These are phyloP conservation scores for Lepidurus arcticus DNA, from an alignment of 1,140 invertebrate species.

Conservation along the genomic window DNA sequence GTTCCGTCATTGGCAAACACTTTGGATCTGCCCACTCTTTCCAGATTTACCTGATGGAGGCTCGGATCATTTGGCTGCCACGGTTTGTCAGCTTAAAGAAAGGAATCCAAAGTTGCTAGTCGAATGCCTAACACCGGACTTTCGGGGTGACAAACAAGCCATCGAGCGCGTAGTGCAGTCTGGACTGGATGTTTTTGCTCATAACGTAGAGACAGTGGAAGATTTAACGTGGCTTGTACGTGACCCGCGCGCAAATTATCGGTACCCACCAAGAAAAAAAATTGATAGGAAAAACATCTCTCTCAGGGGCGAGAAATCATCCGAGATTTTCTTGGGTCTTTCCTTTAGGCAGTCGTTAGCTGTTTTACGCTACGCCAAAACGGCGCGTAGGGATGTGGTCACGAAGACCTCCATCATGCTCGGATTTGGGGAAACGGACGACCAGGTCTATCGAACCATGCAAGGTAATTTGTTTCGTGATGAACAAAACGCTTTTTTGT, in stretches of 20 bases:
- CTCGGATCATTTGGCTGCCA: conserved; percentile 82
- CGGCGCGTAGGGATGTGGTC: conserved; percentile 68
- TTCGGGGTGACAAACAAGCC: conserved; percentile 71
- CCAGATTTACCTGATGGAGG: conserved; percentile 85
- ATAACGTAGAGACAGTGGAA: conserved; percentile 92
- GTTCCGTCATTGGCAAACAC: conserved; percentile 32
- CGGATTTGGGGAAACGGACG: conserved; percentile 90
- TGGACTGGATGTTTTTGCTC: conserved; percentile 90
- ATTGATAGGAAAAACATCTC: background rate
- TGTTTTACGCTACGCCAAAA: conserved; percentile 76
- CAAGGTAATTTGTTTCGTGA: conserved; percentile 49
- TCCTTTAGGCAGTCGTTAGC: conserved; percentile 69
- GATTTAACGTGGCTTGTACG: conserved; percentile 80
- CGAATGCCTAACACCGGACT: conserved; percentile 96
- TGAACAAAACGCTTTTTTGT: conserved; percentile 30
- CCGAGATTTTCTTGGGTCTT: conserved; percentile 11
- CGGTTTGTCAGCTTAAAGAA: conserved; percentile 61
- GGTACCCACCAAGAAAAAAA: conserved; percentile 36
- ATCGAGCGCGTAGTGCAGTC: conserved; percentile 71
- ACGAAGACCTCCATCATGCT: conserved; percentile 99
- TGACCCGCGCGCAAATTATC: conserved; percentile 72
- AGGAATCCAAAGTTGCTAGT: conserved; percentile 80
- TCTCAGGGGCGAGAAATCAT: conserved; percentile 25
- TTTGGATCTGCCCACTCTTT: conserved; percentile 35
- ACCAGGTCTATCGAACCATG: conserved; percentile 80